A percentile compares a stretch with the other conserved stretches of the same genome.
These are phyloP conservation scores for Leptinotarsa texana DNA, from an alignment of 1,140 invertebrate species.

Conservation along the genomic window DNA sequence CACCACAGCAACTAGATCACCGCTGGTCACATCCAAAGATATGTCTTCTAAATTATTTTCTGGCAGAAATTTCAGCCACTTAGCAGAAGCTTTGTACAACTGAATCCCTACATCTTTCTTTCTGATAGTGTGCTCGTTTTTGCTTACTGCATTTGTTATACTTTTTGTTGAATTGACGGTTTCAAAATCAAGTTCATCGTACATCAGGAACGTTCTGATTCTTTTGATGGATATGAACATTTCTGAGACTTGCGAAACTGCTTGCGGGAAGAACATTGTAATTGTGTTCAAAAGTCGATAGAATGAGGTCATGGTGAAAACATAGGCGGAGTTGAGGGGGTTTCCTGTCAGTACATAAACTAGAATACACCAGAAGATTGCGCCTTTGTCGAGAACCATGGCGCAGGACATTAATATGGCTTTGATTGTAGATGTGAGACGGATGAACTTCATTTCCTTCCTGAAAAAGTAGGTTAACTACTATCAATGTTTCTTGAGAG, in stretches of 20 bases:
- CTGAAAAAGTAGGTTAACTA: slow-evolving; percentile 31
- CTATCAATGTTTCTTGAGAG: too few species aligned
- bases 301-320: slow-evolving; percentile 72
- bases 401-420: slow-evolving; percentile 74
- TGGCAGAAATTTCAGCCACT: slow-evolving; percentile 53
- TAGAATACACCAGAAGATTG: slow-evolving; percentile 75
- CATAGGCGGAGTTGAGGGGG: slow-evolving; percentile 71
- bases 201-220: slow-evolving; percentile 63
- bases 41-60: slow-evolving; percentile 63
- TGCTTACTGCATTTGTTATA: neutral
- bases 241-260: slow-evolving; percentile 63
- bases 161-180: neutral
- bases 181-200: slow-evolving; percentile 28
- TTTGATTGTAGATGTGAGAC: slow-evolving; percentile 61
- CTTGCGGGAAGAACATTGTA: slow-evolving; percentile 72
- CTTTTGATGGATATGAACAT: slow-evolving; percentile 68
- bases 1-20: slow-evolving; percentile 67
- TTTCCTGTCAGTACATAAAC: slow-evolving; percentile 72
- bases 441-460: slow-evolving; percentile 44
- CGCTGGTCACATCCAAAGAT: slow-evolving; percentile 58
- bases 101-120: neutral
- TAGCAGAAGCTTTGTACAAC: slow-evolving; percentile 39
- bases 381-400: slow-evolving; percentile 71
- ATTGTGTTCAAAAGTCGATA: slow-evolving; percentile 72
- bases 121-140: neutral